Percentiles rank a stretch among this genome's conserved stretches.
These are phyloP conservation scores for Fregata magnificens DNA, from an alignment of 2,113 vertebrate species.

Conservation along the genomic window DNA sequence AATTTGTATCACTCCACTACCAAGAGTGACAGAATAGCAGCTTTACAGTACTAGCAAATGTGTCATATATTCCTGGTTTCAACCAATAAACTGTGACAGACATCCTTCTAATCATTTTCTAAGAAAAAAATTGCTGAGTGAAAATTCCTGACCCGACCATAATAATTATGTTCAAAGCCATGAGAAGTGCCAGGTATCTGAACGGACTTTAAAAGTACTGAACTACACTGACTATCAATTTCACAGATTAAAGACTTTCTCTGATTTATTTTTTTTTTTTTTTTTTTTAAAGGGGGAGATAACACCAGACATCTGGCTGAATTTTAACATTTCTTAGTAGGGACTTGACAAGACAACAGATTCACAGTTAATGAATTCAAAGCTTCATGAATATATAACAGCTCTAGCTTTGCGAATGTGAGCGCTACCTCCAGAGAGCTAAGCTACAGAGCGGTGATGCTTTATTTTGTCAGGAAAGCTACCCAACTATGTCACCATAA, in stretches of 20 bases:
- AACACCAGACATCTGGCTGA: slow-evolving; percentile 48
- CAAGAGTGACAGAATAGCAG: neutral
- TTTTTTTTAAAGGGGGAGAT: neutral
- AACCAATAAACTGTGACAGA: neutral
- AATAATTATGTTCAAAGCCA: neutral
- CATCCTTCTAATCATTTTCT: neutral
- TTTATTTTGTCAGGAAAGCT: slow-evolving; percentile 19
- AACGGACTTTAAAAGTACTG: neutral
- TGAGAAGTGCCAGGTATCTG: neutral
- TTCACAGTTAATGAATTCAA: slow-evolving; percentile 62
- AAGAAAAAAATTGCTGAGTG: neutral
- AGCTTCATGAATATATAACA: slow-evolving; percentile 51
- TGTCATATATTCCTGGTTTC: neutral
- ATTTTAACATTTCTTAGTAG: slow-evolving; percentile 29
- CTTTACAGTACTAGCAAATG: neutral
- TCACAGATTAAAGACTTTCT: neutral
- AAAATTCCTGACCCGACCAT: neutral
- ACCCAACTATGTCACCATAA: neutral
- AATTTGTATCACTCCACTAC: neutral
- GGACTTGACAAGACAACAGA: slow-evolving; percentile 40
- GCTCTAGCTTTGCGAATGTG: neutral
- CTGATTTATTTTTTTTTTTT: neutral
- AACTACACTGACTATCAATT: neutral
- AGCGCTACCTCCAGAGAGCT: slow-evolving; percentile 1
- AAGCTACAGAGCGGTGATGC: neutral